phyloP scores from a whole-genome alignment of 2,888 invertebrate species.

The Trisateles emortualis region DNA sequence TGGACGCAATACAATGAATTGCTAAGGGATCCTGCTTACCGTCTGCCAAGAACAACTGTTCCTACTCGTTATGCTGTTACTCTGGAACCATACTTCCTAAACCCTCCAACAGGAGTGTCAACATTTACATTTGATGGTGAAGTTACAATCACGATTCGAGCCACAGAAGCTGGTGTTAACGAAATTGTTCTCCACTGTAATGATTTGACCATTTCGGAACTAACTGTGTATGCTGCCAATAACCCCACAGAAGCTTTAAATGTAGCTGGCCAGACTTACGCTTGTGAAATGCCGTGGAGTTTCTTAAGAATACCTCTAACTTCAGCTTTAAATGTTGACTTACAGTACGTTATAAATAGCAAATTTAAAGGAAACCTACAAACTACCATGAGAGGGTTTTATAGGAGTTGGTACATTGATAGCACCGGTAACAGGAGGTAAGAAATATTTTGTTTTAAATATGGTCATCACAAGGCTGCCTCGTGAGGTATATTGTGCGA shows the following conservation, averaged over 20 bases:
- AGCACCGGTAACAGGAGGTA: slow-evolving; percentile 81
- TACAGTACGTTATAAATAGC: slow-evolving; percentile 88
- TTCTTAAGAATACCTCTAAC: slow-evolving; percentile 65
- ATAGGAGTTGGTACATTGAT: slow-evolving; percentile 91
- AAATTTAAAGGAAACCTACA: slow-evolving; percentile 90
- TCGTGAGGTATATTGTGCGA: no score
- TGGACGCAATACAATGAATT: slow-evolving; percentile 64
- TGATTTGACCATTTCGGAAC: slow-evolving; percentile 68
- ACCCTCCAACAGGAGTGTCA: slow-evolving; percentile 21
- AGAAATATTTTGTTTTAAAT: not conserved
- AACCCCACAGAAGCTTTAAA: slow-evolving; percentile 40
- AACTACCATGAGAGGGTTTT: slow-evolving; percentile 92
- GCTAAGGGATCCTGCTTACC: slow-evolving; percentile 67
- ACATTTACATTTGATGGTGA: slow-evolving; percentile 78
- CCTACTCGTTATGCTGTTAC: slow-evolving; percentile 85
- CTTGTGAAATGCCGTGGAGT: slow-evolving; percentile 61
- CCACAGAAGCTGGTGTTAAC: slow-evolving; percentile 49
- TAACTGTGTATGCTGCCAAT: slow-evolving; percentile 60
- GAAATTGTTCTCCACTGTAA: slow-evolving; percentile 77
- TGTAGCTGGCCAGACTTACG: slow-evolving; percentile 45
- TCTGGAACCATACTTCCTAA: slow-evolving; percentile 81
- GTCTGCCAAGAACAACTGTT: slow-evolving; percentile 77
- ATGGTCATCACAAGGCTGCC: no score
- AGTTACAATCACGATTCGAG: slow-evolving; percentile 64
- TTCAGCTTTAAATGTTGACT: slow-evolving; percentile 36